These are phyloP conservation scores for Mormyrus hasselquistii DNA, from an alignment of 2,797 vertebrate species.

Conservation along the genomic window DNA sequence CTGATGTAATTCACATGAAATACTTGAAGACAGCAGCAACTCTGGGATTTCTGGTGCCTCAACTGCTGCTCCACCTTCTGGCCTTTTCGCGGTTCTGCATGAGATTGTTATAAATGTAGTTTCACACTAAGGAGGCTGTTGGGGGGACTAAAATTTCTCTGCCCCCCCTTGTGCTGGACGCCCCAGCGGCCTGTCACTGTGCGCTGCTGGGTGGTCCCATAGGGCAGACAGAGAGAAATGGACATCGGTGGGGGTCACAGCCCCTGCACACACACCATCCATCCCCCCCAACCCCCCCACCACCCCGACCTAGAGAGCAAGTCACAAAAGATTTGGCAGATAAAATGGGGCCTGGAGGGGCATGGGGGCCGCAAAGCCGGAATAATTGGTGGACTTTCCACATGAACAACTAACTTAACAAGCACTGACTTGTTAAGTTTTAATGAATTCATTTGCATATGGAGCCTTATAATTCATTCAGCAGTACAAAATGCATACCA, in stretches of 20 bases:
- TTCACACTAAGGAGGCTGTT: neutral
- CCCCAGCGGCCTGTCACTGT: slow-evolving; percentile 32
- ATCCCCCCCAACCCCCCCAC: neutral
- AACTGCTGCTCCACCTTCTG: neutral
- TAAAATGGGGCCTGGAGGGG: neutral
- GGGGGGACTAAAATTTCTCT: neutral
- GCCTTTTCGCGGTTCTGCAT: neutral
- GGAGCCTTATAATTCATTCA: neutral
- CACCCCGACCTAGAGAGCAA: neutral
- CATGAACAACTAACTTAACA: neutral
- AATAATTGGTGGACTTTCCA: neutral
- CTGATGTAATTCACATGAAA: neutral
- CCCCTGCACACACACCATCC: neutral
- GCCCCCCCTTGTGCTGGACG: neutral
- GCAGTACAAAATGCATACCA: neutral
- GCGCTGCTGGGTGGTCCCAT: slow-evolving; percentile 39
- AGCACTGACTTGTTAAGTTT: neutral
- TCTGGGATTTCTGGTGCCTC: neutral
- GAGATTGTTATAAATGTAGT: neutral
- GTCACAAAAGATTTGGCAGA: neutral
- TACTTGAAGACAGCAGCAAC: neutral
- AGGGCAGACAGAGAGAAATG: slow-evolving; percentile 24
- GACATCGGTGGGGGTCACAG: neutral
- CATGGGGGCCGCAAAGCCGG: neutral
- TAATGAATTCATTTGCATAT: neutral